Percentiles rank a stretch among this genome's conserved stretches.
Conservation (phyloP, 2,797 vertebrate genomes). For the Trachops cirrhosus region DNA sequence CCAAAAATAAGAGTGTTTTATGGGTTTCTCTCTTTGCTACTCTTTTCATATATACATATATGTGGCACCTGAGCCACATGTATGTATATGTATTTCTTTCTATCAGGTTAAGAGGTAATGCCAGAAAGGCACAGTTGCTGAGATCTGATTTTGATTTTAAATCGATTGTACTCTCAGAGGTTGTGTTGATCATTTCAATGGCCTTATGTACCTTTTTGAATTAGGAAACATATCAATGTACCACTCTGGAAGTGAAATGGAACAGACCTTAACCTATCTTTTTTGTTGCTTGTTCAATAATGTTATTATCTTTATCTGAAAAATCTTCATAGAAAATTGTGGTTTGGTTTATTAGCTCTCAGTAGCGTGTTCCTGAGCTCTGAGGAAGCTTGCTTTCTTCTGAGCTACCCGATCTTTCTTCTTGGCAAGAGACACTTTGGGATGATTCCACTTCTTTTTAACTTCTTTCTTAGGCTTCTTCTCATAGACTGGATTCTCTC, state of each 20-base stretch:
- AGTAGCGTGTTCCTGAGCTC: no score
- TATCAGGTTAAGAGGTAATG: not conserved
- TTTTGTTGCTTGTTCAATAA: no score
- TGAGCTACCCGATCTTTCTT: no score
- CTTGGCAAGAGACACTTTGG: no score
- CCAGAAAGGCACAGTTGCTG: not conserved
- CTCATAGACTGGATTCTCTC: no score
- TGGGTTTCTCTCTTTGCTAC: not conserved
- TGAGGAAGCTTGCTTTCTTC: no score
- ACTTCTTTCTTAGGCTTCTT: no score
- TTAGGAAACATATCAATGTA: not conserved
- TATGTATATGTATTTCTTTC: not conserved
- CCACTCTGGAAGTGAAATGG: not conserved
- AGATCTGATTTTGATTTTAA: not conserved
- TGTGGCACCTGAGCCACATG: not conserved
- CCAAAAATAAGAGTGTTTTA: not conserved
- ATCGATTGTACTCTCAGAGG: not conserved
- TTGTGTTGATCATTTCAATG: not conserved
- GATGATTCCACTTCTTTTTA: no score
- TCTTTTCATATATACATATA: not conserved
- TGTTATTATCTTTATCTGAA: no score
- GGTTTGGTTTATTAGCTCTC: no score
- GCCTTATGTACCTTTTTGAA: not conserved
- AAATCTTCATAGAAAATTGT: no score
- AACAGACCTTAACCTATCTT: slow-evolving; percentile 6